Evolutionary conservation across 2,888 invertebrate genomes (phyloP).

Genomic region (Lasioglossum marginatum): DNA sequence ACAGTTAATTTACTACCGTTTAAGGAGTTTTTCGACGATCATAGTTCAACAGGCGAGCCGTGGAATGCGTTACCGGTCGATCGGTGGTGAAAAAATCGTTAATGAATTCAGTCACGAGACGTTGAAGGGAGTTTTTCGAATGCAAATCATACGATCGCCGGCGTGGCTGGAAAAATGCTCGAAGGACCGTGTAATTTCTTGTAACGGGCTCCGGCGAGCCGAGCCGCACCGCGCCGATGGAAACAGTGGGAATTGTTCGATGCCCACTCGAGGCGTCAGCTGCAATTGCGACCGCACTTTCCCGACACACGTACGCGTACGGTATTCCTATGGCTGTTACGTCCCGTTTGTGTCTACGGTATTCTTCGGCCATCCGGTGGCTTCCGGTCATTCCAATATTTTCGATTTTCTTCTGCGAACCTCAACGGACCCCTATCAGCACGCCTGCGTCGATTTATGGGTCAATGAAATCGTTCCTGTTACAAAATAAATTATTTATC

Average conservation of each 20-base stretch:
- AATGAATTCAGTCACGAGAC: constrained; percentile 2
- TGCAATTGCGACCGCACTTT: constrained; percentile 72
- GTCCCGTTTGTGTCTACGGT: constrained; percentile 34
- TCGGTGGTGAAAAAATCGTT: neutral
- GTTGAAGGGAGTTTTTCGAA: neutral
- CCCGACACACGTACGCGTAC: constrained; percentile 74
- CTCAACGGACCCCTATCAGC: neutral
- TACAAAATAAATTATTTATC: neutral
- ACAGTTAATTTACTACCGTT: neutral
- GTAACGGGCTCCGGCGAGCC: constrained; percentile 32
- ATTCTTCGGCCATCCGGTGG: constrained; percentile 1
- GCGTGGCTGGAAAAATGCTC: neutral
- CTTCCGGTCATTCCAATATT: constrained; percentile 14
- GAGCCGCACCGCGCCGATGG: neutral
- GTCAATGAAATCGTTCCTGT: neutral
- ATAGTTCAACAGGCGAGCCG: neutral
- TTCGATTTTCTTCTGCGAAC: constrained; percentile 18
- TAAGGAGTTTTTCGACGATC: neutral
- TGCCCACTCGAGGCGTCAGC: constrained; percentile 55
- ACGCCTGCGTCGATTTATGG: neutral
- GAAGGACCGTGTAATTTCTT: constrained; percentile 29
- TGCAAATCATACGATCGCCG: neutral
- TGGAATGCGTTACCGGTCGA: neutral
- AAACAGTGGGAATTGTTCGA: constrained; percentile 62
- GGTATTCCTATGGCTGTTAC: constrained; percentile 63